phyloP scores from a whole-genome alignment of 1,140 invertebrate species.

The Drosophila miranda region DNA sequence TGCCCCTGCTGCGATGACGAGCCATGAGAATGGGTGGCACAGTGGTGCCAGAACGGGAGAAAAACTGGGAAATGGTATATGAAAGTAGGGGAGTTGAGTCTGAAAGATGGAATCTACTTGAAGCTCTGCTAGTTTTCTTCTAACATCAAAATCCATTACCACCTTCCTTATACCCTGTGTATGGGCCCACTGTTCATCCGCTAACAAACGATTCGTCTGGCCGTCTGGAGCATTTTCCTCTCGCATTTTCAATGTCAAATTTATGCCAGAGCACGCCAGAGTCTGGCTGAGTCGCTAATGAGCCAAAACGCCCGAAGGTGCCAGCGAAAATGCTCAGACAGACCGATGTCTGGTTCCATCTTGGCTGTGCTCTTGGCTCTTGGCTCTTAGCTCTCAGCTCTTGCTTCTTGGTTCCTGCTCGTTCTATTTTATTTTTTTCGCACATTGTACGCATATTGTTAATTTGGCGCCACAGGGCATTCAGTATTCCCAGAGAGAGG shows the following conservation, averaged over 20 bases:
- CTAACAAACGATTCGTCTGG: constrained; percentile 22
- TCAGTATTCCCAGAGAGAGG: constrained; percentile 32
- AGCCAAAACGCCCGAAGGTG: constrained; percentile 80
- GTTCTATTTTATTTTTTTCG: constrained; percentile 40
- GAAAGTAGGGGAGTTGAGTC: too few species aligned
- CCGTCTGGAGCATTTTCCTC: constrained; percentile 39
- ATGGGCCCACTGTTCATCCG: constrained; percentile 18
- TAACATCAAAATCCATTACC: too few species aligned
- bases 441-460: constrained; percentile 75
- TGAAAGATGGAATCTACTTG: too few species aligned
- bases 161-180: too few species aligned
- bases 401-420: not conserved
- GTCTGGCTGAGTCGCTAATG: constrained; percentile 75
- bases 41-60: constrained; percentile 1
- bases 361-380: constrained; percentile 29
- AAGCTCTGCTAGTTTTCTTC: too few species aligned
- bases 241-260: constrained; percentile 75
- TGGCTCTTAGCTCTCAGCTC: constrained; percentile 1
- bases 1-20: constrained; percentile 16
- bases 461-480: constrained; percentile 66
- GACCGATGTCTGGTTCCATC: constrained; percentile 42
- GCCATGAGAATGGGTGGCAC: not conserved
- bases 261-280: constrained; percentile 68
- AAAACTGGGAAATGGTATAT: too few species aligned
- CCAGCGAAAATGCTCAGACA: constrained; percentile 63